Percentiles rank a stretch among this genome's conserved stretches.
Evolutionary conservation across 1,140 invertebrate genomes (phyloP).

Genomic region (Akabosia matsudoensis): DNA sequence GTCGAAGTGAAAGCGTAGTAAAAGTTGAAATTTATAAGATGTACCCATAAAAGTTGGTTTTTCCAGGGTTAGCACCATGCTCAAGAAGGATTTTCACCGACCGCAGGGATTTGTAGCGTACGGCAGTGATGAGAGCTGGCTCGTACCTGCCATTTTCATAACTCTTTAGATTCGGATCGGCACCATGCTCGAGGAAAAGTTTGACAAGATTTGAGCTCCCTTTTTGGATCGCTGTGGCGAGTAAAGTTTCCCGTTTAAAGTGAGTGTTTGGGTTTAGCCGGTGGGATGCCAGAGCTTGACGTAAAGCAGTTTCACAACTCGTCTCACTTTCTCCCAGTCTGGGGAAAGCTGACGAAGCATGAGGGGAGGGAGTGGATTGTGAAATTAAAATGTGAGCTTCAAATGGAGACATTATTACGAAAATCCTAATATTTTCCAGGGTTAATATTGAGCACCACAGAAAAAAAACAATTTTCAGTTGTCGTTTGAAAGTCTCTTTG

Average conservation of each 20-base stretch:
- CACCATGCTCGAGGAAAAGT: constrained; percentile 38
- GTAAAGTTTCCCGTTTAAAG: constrained; percentile 28
- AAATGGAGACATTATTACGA: background rate
- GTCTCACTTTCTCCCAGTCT: background rate
- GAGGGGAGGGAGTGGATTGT: background rate
- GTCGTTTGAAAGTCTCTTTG: too few species aligned
- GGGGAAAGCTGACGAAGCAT: background rate
- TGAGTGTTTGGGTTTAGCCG: background rate
- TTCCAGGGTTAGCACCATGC: constrained; percentile 28
- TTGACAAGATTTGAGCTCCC: constrained; percentile 19
- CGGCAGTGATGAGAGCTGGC: constrained; percentile 41
- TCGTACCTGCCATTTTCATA: constrained; percentile 40
- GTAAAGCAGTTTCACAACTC: background rate
- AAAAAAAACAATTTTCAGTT: too few species aligned
- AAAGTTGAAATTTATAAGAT: too few species aligned
- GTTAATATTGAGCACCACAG: too few species aligned
- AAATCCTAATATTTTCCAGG: background rate
- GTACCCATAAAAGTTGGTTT: constrained; percentile 45
- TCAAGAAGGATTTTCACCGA: constrained; percentile 34
- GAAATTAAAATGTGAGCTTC: constrained; percentile 5
- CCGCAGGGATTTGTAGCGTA: constrained; percentile 28
- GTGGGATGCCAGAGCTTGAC: background rate
- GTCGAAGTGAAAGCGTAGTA: too few species aligned
- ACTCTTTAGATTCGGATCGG: constrained; percentile 42
- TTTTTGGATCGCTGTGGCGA: constrained; percentile 35